Conservation (phyloP, 2,888 invertebrate species). For the Escarpia spicata region DNA sequence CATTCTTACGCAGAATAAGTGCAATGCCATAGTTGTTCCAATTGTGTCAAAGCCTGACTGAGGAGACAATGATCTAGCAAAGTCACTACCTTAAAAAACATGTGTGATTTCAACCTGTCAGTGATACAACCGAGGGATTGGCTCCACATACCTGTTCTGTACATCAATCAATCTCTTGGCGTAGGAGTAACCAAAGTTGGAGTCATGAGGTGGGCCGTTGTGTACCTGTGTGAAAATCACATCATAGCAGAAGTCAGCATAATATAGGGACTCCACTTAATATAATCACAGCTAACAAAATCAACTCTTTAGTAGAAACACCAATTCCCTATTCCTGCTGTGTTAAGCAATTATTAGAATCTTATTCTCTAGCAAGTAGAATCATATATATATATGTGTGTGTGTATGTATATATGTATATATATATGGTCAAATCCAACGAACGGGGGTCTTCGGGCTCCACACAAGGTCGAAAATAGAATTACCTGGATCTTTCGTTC, state of each 20-base stretch:
- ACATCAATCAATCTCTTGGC: constrained; percentile 97
- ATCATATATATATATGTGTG: too few relatives aligned
- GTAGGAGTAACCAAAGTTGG: constrained; percentile 98
- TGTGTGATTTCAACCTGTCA: neutral
- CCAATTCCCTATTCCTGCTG: neutral
- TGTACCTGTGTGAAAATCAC: constrained; percentile 77
- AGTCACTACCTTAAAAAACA: neutral
- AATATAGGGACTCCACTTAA: neutral
- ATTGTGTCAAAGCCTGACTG: neutral
- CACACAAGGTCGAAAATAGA: too few relatives aligned
- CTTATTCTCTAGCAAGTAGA: too few relatives aligned
- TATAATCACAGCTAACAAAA: too few relatives aligned
- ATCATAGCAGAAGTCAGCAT: neutral
- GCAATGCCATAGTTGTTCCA: neutral
- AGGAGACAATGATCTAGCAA: too few relatives aligned
- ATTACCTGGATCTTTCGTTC: too few relatives aligned
- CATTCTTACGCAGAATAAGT: neutral
- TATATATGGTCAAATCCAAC: too few relatives aligned
- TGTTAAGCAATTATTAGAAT: neutral
- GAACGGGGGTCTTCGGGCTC: too few relatives aligned
- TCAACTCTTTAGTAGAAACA: too few relatives aligned
- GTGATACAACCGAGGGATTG: neutral
- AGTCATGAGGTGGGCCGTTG: constrained; percentile 94
- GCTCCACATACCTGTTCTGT: constrained; percentile 72
- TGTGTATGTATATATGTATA: too few relatives aligned